Conservation (phyloP, 2,113 vertebrate species). For the Danio rerio region GRCz12tu NC_133179.1:55882001-55882500, state of each 20-base stretch:
- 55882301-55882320: slow-evolving; percentile 3
- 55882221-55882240: not conserved
- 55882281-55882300: not conserved
- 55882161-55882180: not conserved
- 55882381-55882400: not conserved
- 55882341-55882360: not conserved
- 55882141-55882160: not conserved
- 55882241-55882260: not conserved
- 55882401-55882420: not conserved
- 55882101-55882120: not conserved
- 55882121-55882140: not conserved
- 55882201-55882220: not conserved
- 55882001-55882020: slow-evolving; percentile 17
- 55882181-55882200: not conserved
- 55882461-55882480: not conserved
- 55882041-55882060: too few relatives aligned
- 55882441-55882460: not conserved
- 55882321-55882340: not conserved
- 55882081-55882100: too few relatives aligned
- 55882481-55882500: not conserved
- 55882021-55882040: slow-evolving; percentile 16
- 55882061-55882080: too few relatives aligned
- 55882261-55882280: not conserved
- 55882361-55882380: not conserved
- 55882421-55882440: not conserved